Evolutionary conservation across 1,140 invertebrate species (phyloP).

Genomic region (Phymastichus coffea): DNA sequence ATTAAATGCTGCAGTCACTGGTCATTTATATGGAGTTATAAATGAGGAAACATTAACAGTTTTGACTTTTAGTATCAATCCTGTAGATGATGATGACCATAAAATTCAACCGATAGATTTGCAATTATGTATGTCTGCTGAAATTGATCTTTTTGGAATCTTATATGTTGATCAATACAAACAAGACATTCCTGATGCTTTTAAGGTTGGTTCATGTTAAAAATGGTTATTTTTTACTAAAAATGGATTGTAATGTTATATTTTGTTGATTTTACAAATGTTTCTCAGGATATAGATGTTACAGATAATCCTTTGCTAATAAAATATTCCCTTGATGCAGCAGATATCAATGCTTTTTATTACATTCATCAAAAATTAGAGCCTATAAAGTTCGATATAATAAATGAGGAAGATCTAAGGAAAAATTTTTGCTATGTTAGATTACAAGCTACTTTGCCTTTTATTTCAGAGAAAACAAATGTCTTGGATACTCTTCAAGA

Average conservation of each 20-base stretch:
- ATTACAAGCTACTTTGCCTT: slow-evolving; percentile 48
- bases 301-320: slow-evolving; percentile 74
- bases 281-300: slow-evolving; percentile 67
- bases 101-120: slow-evolving; percentile 61
- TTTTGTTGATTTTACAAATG: slow-evolving; percentile 2
- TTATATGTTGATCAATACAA: slow-evolving; percentile 63
- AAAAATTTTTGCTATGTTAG: slow-evolving; percentile 69
- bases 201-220: slow-evolving; percentile 55
- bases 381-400: slow-evolving; percentile 59
- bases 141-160: slow-evolving; percentile 73
- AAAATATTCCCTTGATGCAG: slow-evolving; percentile 59
- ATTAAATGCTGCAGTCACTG: slow-evolving; percentile 61
- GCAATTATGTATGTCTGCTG: slow-evolving; percentile 68
- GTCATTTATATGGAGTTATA: slow-evolving; percentile 73
- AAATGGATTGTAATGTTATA: not conserved
- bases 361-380: slow-evolving; percentile 72
- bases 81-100: slow-evolving; percentile 60
- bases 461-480: slow-evolving; percentile 41
- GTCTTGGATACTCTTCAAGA: slow-evolving; percentile 46
- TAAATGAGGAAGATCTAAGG: slow-evolving; percentile 63
- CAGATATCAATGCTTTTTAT: slow-evolving; percentile 64
- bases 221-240: not conserved
- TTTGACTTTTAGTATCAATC: slow-evolving; percentile 60
- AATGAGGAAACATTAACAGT: slow-evolving; percentile 69
- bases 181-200: slow-evolving; percentile 61